Conservation (phyloP, 2,113 vertebrate species). For the Tinamus guttatus region DNA sequence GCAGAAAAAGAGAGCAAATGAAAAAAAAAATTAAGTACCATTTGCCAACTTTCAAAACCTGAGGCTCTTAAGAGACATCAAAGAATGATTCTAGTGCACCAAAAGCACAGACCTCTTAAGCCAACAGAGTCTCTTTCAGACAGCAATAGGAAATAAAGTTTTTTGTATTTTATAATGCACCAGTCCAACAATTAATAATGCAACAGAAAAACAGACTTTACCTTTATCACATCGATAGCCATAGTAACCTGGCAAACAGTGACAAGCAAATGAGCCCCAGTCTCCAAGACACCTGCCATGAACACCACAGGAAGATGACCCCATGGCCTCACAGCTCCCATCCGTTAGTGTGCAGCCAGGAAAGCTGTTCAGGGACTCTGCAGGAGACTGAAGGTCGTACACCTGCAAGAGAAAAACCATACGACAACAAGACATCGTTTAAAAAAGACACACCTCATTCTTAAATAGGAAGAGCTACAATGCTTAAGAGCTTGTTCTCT, state of each 20-base stretch:
- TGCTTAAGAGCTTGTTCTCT: background rate
- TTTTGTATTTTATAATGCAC: background rate
- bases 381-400: conserved; percentile 86
- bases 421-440: background rate
- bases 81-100: background rate
- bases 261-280: conserved; percentile 87
- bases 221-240: conserved; percentile 88
- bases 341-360: conserved; percentile 85
- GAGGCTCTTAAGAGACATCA: background rate
- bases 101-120: background rate
- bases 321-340: conserved; percentile 86
- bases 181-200: background rate
- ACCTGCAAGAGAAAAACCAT: conserved; percentile 62
- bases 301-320: conserved; percentile 83
- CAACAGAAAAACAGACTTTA: conserved; percentile 41
- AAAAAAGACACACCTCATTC: background rate
- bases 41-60: background rate
- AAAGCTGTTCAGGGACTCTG: conserved; percentile 85
- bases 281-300: conserved; percentile 85
- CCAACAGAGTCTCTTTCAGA: background rate
- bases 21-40: background rate
- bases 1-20: background rate
- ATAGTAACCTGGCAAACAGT: conserved; percentile 83
- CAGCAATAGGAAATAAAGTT: background rate
- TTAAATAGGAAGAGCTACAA: background rate